Conservation (phyloP, 2,888 invertebrate genomes). For the Lasioglossum villosulum region DNA sequence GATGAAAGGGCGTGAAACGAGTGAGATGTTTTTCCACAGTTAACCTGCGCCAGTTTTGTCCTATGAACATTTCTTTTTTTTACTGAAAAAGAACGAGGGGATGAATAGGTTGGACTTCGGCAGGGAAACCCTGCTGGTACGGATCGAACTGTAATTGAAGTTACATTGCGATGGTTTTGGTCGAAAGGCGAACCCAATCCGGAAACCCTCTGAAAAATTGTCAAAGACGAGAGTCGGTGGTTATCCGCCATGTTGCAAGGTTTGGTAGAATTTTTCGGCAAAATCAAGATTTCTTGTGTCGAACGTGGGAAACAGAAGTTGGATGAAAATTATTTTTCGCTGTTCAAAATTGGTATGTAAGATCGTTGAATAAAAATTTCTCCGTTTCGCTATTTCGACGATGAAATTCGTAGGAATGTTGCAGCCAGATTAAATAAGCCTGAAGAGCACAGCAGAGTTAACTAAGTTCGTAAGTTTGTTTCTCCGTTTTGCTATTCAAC, state of each 20-base stretch:
- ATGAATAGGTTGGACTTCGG: conserved; percentile 59
- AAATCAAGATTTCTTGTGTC: not conserved
- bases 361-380: not conserved
- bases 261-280: not conserved
- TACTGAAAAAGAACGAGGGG: conserved; percentile 28
- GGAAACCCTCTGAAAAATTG: not conserved
- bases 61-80: conserved; percentile 42
- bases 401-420: no score
- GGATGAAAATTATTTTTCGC: not conserved
- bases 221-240: not conserved
- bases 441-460: no score
- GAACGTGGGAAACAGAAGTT: not conserved
- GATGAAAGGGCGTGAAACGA: conserved; percentile 54
- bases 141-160: conserved; percentile 65
- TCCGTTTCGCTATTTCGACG: no score
- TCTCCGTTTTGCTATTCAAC: not conserved
- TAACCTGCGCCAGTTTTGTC: conserved; percentile 61
- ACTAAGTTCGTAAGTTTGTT: not conserved
- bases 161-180: conserved; percentile 40
- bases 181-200: not conserved
- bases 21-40: conserved; percentile 61
- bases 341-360: not conserved
- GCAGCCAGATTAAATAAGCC: no score
- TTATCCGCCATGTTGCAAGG: not conserved
- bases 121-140: conserved; percentile 49